Evolutionary conservation across 2,888 invertebrate species (phyloP).

Genomic region (Platynereis dumerilii): DNA sequence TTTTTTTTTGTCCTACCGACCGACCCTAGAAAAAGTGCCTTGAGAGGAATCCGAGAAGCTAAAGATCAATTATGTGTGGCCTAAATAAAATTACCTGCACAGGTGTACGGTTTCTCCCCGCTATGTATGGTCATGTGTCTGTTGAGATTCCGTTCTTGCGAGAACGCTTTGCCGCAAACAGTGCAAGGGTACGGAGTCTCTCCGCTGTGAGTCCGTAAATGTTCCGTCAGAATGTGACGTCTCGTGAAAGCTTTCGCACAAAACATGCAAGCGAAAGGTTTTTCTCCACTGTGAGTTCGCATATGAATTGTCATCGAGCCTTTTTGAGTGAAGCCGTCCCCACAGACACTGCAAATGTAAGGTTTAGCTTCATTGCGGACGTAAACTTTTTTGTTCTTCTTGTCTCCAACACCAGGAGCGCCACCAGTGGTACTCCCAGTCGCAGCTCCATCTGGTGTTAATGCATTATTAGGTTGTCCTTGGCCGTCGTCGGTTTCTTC

Average conservation of each 20-base stretch:
- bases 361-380: conserved; percentile 43
- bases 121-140: conserved; percentile 47
- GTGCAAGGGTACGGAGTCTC: conserved; percentile 24
- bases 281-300: conserved; percentile 39
- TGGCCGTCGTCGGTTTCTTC: no score
- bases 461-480: no score
- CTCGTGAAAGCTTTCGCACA: conserved; percentile 41
- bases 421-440: no score
- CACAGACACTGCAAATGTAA: conserved; percentile 43
- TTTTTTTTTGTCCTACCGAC: no score
- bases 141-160: conserved; percentile 47
- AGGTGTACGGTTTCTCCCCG: conserved; percentile 44
- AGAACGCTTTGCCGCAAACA: conserved; percentile 45
- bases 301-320: conserved; percentile 47
- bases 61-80: no score
- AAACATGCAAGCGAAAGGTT: conserved; percentile 38
- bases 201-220: conserved; percentile 44
- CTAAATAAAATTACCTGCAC: no score
- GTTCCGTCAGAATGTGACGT: conserved; percentile 40
- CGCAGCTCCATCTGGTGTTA: no score
- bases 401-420: no score
- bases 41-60: no score
- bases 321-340: conserved; percentile 46
- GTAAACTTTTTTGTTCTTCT: no score
- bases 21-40: no score